Evolutionary conservation across 2,888 invertebrate genomes (phyloP).

Genomic region (Noctua janthina): DNA sequence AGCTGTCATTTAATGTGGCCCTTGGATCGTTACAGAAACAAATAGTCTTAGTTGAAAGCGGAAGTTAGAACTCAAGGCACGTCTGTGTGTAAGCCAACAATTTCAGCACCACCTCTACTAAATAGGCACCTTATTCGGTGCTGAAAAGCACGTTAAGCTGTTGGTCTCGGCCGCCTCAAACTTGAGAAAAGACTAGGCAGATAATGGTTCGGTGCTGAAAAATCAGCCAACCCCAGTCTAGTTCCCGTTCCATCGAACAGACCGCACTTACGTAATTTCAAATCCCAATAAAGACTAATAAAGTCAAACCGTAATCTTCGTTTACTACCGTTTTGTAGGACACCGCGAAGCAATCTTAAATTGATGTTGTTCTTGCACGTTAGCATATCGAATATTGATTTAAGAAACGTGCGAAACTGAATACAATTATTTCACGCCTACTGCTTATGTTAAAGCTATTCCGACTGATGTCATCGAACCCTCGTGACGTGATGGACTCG

Average conservation of each 20-base stretch:
- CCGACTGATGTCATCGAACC: slow-evolving; percentile 55
- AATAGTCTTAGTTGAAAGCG: not conserved
- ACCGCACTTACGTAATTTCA: not conserved
- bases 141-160: not conserved
- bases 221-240: not conserved
- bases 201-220: not conserved
- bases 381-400: slow-evolving; percentile 48
- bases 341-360: slow-evolving; percentile 21
- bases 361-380: slow-evolving; percentile 38
- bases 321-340: slow-evolving; percentile 12
- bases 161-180: not conserved
- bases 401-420: slow-evolving; percentile 38
- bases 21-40: not conserved
- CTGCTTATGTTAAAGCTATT: slow-evolving; percentile 40
- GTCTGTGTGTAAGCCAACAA: not conserved
- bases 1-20: not conserved
- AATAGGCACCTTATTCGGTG: not conserved
- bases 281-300: not conserved
- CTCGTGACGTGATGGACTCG: slow-evolving; percentile 9
- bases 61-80: too few species aligned
- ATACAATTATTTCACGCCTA: slow-evolving; percentile 32
- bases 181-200: not conserved
- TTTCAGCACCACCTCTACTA: not conserved
- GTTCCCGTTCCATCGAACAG: not conserved
- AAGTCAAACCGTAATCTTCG: not conserved